Evolutionary conservation across 2,888 invertebrate genomes (phyloP), one percentile per base, ranked within the genome.

Genomic region (Charanyca ferruginea): DNA sequence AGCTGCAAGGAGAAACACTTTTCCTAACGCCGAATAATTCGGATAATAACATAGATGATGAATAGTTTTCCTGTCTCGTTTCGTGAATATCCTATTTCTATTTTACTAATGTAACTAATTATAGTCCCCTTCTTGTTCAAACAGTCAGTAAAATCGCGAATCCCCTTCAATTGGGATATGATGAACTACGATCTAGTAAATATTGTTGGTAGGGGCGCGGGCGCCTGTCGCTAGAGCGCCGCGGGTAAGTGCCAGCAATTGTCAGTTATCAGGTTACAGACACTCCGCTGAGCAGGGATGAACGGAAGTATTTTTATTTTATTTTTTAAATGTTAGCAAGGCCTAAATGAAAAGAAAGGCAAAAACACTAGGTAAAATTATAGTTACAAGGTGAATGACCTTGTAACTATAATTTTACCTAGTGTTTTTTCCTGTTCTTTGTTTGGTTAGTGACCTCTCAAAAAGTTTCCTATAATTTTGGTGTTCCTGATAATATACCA

Each of bases 231-330:
- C 61, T 66, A 61, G 60, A 54, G 77, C 59, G 72, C 70, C 72
- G 68, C 70, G 72, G 66, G 66, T 84, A 86, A 87, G 87, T 86
- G 89, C 84, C 80, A 67, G 73, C 86, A 83, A 87, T 89, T 87
- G 80, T 77, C 79, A 74, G 79, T 80, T 85, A 87, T 90, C 89
- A 79, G 77, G 83, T 90, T 90, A 85, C 89, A 78, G 81, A 20
- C 32, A 8, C 32, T 3, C 13, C 11, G 32, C 20, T 13, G 4
- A 5, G 5, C 42, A 79, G 79, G 75, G 75, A 18, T 79, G 74
- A n/a, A 57, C 49, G n/a, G 0, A 4, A 41, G 1, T 0, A 7
- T 35, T 49, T 61, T 11, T 48, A 20, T 42, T 42, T 38, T 5
- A 38, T 38, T 16, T 38, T 38, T 38, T 4, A 16, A 38, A 38